Evolutionary conservation across 2,888 invertebrate genomes (phyloP).

Genomic region (Brachyptera putata): DNA sequence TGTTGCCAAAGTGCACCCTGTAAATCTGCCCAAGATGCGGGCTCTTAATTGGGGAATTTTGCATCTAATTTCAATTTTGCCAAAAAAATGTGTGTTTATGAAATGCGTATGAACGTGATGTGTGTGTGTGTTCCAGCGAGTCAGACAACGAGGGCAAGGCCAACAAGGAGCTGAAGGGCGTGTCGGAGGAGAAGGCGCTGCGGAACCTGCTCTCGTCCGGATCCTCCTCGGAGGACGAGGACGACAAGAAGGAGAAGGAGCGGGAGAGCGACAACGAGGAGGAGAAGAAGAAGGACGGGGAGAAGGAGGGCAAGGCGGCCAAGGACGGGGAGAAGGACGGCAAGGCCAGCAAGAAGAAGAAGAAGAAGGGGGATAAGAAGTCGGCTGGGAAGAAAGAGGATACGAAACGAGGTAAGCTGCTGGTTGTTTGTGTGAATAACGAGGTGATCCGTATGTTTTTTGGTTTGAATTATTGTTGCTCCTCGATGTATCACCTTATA

Average conservation of each 20-base stretch:
- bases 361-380: slow-evolving; percentile 26
- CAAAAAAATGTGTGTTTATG: no score
- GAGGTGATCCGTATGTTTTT: no score
- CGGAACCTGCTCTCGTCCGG: slow-evolving; percentile 79
- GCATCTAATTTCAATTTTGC: no score
- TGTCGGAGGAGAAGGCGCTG: slow-evolving; percentile 86
- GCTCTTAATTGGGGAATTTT: no score
- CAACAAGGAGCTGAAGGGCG: slow-evolving; percentile 79
- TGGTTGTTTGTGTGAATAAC: no score
- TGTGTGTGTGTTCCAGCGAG: slow-evolving; percentile 52
- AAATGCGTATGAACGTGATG: no score
- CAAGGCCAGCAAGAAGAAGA: slow-evolving; percentile 26
- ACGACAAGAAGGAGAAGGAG: slow-evolving; percentile 28
- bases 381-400: slow-evolving; percentile 22
- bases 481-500: no score
- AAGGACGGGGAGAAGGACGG: slow-evolving; percentile 23
- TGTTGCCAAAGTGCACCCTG: no score
- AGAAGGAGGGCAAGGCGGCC: slow-evolving; percentile 15
- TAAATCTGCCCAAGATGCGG: no score
- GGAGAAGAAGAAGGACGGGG: slow-evolving; percentile 22
- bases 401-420: not conserved
- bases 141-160: slow-evolving; percentile 69
- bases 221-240: slow-evolving; percentile 32
- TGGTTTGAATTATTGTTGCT: no score
- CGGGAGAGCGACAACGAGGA: slow-evolving; percentile 29